These are phyloP conservation scores for Anabacerthia variegaticeps DNA, from an alignment of 2,797 vertebrate species.

Conservation along the genomic window DNA sequence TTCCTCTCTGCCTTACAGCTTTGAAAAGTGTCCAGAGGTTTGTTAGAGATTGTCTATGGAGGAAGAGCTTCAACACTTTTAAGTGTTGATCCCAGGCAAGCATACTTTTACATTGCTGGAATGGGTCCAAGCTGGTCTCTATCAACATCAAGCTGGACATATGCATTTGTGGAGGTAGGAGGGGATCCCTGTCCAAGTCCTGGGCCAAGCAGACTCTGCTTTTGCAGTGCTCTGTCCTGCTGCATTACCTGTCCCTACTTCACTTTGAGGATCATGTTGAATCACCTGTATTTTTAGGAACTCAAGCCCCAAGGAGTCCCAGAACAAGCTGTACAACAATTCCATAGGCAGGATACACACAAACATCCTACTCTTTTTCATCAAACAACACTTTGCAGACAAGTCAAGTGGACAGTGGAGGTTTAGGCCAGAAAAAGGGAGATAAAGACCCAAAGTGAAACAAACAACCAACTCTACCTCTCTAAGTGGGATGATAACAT, in stretches of 20 bases:
- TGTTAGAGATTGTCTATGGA: not conserved
- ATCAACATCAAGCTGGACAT: not conserved
- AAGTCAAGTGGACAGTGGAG: not conserved
- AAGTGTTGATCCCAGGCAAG: not conserved
- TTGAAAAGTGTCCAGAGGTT: not conserved
- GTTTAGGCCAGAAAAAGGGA: not conserved
- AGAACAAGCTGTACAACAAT: not conserved
- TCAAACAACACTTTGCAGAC: not conserved
- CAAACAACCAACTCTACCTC: constrained; percentile 80
- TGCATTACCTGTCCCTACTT: not conserved
- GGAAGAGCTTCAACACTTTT: not conserved
- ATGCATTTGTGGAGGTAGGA: accelerated
- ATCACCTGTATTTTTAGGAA: not conserved
- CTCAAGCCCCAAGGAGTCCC: not conserved
- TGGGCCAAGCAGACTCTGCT: not conserved
- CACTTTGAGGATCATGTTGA: not conserved
- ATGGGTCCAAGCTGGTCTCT: not conserved
- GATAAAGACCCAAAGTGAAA: not conserved
- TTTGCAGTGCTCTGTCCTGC: not conserved
- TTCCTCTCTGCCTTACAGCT: not conserved
- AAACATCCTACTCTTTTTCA: not conserved
- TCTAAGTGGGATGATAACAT: constrained; percentile 87
- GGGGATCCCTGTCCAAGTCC: not conserved
- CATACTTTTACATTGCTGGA: not conserved
- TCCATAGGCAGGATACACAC: not conserved